Evolutionary conservation across 2,113 vertebrate genomes (phyloP).

Genomic region (Guaruba guarouba): DNA sequence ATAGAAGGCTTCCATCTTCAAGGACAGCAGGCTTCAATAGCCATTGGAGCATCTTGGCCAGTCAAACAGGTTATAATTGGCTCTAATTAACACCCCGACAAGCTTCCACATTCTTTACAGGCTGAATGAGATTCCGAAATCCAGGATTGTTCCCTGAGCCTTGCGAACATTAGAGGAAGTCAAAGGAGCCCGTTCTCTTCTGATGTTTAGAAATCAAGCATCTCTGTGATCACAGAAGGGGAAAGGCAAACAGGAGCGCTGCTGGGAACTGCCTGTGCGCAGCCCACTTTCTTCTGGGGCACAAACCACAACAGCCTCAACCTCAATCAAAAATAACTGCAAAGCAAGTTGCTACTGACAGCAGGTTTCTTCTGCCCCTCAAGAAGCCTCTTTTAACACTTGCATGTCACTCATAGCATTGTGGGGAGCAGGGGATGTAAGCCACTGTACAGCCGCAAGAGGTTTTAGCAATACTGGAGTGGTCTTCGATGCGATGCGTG

Average conservation of each 20-base stretch:
- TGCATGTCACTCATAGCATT: fast-evolving
- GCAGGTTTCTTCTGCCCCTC: neutral
- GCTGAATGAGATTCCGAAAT: neutral
- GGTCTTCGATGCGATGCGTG: fast-evolving
- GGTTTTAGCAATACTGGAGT: neutral
- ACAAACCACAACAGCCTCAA: neutral
- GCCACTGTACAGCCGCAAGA: neutral
- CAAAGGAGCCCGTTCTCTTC: neutral
- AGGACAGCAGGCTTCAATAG: neutral
- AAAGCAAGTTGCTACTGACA: neutral
- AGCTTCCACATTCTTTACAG: conserved; percentile 32
- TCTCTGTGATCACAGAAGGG: neutral
- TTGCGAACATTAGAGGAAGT: neutral
- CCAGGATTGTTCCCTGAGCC: neutral
- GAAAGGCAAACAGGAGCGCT: neutral
- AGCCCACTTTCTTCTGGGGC: neutral
- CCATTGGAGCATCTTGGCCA: neutral
- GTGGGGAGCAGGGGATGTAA: neutral
- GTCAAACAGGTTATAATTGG: conserved; percentile 51
- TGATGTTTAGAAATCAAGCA: neutral
- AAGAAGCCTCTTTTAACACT: neutral
- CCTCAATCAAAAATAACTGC: conserved; percentile 16
- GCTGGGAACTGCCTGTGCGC: neutral
- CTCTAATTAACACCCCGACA: conserved; percentile 33
- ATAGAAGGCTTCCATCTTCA: neutral